phyloP scores from a whole-genome alignment of 2,113 vertebrate genomes.

The Corythoichthys intestinalis region DNA sequence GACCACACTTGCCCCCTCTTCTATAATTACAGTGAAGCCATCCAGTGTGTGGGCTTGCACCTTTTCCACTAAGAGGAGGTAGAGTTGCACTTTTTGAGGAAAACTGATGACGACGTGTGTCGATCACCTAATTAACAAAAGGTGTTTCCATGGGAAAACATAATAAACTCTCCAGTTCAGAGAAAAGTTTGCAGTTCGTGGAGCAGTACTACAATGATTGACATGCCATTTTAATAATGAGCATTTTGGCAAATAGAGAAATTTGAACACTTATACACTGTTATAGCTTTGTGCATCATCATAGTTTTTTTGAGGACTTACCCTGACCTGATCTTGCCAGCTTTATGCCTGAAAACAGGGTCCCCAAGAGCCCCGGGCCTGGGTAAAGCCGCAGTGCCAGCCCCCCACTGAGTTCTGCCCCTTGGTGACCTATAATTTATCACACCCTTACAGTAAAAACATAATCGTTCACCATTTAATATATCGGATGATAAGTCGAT shows the following conservation, averaged over 20 bases:
- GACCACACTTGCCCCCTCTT: conserved; percentile 33
- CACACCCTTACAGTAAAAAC: too few species aligned
- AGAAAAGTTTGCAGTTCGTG: conserved; percentile 13
- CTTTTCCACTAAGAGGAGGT: conserved; percentile 11
- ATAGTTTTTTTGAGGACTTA: too few species aligned
- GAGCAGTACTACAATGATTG: conserved; percentile 5
- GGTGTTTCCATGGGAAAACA: conserved; percentile 47
- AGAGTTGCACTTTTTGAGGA: conserved; percentile 27
- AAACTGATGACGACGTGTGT: conserved; percentile 48
- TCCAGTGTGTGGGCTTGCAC: conserved; percentile 26
- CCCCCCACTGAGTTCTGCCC: too few species aligned
- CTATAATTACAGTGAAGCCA: conserved; percentile 35
- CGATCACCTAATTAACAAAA: conserved; percentile 55
- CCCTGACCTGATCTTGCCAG: too few species aligned
- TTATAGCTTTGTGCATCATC: too few species aligned
- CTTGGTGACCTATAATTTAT: too few species aligned
- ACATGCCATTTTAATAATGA: not conserved
- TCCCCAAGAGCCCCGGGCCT: too few species aligned
- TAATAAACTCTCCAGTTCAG: conserved; percentile 36
- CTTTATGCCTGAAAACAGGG: too few species aligned
- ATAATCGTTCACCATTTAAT: too few species aligned
- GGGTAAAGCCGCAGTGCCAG: too few species aligned
- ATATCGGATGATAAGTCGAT: too few species aligned
- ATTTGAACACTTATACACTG: too few species aligned
- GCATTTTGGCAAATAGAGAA: not conserved